Conservation (phyloP, 2,888 invertebrate species). For the Epsilonema sp. region DNA sequence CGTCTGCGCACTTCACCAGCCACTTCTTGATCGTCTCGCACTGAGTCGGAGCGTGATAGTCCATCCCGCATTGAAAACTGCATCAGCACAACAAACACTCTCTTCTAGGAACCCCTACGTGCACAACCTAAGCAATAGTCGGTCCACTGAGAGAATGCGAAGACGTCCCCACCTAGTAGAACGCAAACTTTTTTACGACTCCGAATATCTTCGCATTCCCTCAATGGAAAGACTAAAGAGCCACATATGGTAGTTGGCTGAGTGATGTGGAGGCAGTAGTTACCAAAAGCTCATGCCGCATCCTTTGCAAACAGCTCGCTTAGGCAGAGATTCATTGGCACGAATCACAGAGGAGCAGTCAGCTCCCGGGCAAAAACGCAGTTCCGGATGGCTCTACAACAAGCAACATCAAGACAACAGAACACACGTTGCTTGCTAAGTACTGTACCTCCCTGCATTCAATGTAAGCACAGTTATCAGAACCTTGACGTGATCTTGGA, state of each 20-base stretch:
- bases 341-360: constrained; percentile 62
- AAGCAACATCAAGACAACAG: neutral
- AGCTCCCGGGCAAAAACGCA: constrained; percentile 77
- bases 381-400: constrained; percentile 31
- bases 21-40: constrained; percentile 84
- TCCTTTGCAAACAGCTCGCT: constrained; percentile 63
- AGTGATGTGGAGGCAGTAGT: too few relatives aligned
- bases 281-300: constrained; percentile 80
- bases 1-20: constrained; percentile 98
- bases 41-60: constrained; percentile 95
- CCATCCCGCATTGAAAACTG: constrained; percentile 71
- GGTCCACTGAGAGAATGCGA: too few relatives aligned
- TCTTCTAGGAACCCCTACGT: constrained; percentile 2
- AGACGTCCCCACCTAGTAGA: too few relatives aligned
- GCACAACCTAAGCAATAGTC: too few relatives aligned
- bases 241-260: too few relatives aligned
- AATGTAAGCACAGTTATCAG: constrained; percentile 38
- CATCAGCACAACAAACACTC: constrained; percentile 11
- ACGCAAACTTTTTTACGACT: too few relatives aligned
- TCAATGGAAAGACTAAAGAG: too few relatives aligned
- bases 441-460: too few relatives aligned
- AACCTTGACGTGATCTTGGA: constrained; percentile 87
- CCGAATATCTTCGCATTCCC: too few relatives aligned
- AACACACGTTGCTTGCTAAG: neutral
- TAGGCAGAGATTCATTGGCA: constrained; percentile 54